Evolutionary conservation across 2,797 vertebrate genomes (phyloP).

Genomic region (Alectoris magna): DNA sequence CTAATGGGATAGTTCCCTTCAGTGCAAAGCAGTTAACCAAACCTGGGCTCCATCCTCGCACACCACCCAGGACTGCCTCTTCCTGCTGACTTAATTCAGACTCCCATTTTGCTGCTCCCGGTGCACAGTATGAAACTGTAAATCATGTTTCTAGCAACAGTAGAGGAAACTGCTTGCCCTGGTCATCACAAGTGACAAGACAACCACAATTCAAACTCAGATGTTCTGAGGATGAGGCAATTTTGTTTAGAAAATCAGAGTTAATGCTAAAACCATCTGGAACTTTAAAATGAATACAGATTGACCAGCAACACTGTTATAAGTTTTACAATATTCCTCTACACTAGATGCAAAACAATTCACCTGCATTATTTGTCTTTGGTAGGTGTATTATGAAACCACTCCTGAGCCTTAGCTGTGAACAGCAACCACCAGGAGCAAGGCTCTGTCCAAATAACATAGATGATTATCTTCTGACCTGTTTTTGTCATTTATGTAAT

Average conservation of each 20-base stretch:
- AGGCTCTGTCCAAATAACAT: conserved; percentile 1
- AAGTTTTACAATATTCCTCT: conserved; percentile 23
- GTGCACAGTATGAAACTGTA: background rate
- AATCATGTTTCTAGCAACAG: background rate
- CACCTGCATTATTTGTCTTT: conserved; percentile 44
- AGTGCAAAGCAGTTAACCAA: background rate
- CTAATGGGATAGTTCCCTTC: background rate
- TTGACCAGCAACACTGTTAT: conserved; percentile 38
- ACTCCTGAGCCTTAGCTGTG: background rate
- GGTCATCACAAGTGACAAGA: background rate
- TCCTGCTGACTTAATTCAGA: background rate
- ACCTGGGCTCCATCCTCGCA: background rate
- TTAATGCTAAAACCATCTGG: conserved; percentile 19
- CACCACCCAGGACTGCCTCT: background rate
- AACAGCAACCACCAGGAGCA: background rate
- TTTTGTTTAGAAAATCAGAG: conserved; percentile 6
- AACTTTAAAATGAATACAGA: conserved; percentile 20
- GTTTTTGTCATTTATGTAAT: conserved; percentile 6
- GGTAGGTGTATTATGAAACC: background rate
- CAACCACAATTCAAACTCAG: background rate
- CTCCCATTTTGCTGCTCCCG: background rate
- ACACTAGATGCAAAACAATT: conserved; percentile 22
- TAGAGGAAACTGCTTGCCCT: background rate
- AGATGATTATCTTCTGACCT: background rate
- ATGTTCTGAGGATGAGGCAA: background rate